Percentiles rank a stretch among this genome's conserved stretches.
Evolutionary conservation across 2,113 vertebrate genomes (phyloP).

Genomic region (Chroicocephalus ridibundus): DNA sequence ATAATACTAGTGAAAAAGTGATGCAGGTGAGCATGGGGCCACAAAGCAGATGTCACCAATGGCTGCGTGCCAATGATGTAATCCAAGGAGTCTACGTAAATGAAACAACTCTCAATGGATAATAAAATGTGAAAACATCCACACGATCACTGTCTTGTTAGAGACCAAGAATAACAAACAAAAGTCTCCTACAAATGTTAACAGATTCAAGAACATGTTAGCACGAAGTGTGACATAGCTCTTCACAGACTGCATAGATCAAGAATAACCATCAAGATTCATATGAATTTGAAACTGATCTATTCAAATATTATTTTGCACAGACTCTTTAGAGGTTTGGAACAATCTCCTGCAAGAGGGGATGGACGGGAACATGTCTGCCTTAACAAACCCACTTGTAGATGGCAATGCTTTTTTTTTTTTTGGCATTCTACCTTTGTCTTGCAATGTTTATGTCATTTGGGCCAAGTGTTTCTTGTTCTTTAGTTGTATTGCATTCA

Average conservation of each 20-base stretch:
- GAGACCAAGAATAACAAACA: background rate
- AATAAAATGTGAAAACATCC: background rate
- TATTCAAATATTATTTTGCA: background rate
- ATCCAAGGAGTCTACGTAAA: background rate
- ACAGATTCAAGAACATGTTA: background rate
- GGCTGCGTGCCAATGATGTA: background rate
- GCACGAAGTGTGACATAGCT: accelerated
- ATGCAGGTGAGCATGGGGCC: background rate
- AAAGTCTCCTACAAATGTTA: background rate
- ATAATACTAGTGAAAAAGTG: background rate
- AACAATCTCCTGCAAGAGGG: background rate
- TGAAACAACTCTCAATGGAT: background rate
- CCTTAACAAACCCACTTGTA: background rate
- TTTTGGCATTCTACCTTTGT: background rate
- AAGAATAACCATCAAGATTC: background rate
- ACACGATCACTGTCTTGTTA: background rate
- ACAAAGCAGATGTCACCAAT: background rate
- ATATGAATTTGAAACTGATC: background rate
- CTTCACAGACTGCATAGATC: background rate
- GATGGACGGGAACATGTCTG: background rate
- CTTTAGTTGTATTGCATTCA: background rate
- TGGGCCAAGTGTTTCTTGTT: background rate
- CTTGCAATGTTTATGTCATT: background rate
- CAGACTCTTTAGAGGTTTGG: background rate
- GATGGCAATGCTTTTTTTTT: background rate